Conservation (phyloP, 2,888 invertebrate genomes). For the Drosophila basisetae region DNA sequence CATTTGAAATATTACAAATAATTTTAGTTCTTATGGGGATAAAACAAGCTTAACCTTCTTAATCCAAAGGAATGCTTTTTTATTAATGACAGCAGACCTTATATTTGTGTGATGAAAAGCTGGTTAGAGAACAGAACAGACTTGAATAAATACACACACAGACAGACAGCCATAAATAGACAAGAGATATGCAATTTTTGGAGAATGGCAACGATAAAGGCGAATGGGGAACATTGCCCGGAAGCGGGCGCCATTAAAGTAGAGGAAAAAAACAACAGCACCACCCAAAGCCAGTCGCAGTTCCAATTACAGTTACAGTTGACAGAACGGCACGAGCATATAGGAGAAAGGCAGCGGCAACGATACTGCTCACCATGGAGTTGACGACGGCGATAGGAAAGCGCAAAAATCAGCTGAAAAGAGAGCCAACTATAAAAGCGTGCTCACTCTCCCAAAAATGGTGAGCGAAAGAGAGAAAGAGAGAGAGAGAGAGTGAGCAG, state of each 20-base stretch:
- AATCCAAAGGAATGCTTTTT: background rate
- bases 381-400: conserved; percentile 58
- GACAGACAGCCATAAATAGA: background rate
- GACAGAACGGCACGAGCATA: conserved; percentile 30
- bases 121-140: background rate
- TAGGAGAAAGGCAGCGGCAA: background rate
- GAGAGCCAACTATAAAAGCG: conserved; percentile 58
- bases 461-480: conserved; percentile 1
- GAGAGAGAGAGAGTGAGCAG: conserved; percentile 29
- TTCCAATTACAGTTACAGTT: conserved; percentile 72
- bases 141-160: background rate
- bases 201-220: conserved; percentile 21
- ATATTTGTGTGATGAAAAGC: background rate
- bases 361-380: conserved; percentile 50
- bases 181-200: conserved; percentile 19
- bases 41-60: background rate
- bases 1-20: background rate
- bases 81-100: background rate
- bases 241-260: conserved; percentile 67
- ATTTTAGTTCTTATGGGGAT: background rate
- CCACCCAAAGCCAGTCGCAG: conserved; percentile 68
- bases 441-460: conserved; percentile 47
- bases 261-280: conserved; percentile 30
- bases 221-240: conserved; percentile 28
- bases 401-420: conserved; percentile 62